Conservation (phyloP, 2,888 invertebrate species). For the Furcula furcula region DNA sequence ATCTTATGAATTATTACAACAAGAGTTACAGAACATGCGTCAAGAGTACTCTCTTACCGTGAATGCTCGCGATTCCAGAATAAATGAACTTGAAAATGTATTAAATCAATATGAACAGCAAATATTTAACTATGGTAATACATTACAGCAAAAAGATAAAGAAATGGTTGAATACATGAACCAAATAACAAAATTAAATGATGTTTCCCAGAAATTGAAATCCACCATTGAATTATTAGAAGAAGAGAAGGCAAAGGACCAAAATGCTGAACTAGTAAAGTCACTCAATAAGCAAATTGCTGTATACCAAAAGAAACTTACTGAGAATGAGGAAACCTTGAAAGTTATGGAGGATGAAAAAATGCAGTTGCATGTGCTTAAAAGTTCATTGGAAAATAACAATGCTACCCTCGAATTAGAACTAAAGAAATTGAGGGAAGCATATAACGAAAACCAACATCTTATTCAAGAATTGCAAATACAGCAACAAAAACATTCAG, state of each 20-base stretch:
- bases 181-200: constrained; percentile 79
- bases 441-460: constrained; percentile 64
- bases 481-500: constrained; percentile 71
- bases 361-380: constrained; percentile 53
- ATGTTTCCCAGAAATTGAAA: constrained; percentile 72
- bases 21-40: constrained; percentile 58
- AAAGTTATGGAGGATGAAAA: constrained; percentile 71
- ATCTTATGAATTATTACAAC: constrained; percentile 50
- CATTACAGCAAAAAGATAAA: constrained; percentile 71
- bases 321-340: constrained; percentile 64
- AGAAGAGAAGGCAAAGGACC: constrained; percentile 73
- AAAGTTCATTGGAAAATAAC: constrained; percentile 55
- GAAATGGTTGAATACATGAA: constrained; percentile 73
- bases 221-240: constrained; percentile 74
- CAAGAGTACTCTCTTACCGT: constrained; percentile 60
- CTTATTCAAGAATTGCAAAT: constrained; percentile 70
- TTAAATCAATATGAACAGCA: constrained; percentile 76
- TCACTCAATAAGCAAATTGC: constrained; percentile 79
- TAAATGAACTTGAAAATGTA: constrained; percentile 74
- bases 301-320: constrained; percentile 61
- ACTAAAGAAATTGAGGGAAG: constrained; percentile 64
- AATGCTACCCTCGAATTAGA: constrained; percentile 54
- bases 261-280: constrained; percentile 74
- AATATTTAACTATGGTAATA: constrained; percentile 64
- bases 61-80: constrained; percentile 62